Evolutionary conservation across 2,113 vertebrate genomes (phyloP).

Genomic region (Stegostoma tigrinum): DNA sequence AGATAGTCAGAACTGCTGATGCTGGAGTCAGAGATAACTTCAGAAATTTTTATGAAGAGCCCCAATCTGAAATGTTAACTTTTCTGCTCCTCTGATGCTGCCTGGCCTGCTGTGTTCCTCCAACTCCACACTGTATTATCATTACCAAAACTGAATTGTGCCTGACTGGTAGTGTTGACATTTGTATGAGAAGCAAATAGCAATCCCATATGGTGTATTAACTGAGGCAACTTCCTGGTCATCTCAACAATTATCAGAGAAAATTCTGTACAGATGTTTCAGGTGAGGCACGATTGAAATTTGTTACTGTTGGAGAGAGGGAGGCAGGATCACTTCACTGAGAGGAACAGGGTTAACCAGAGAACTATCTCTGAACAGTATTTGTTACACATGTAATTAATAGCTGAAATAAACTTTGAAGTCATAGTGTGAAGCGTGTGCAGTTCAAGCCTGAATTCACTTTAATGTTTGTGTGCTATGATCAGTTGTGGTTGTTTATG

Average conservation of each 20-base stretch:
- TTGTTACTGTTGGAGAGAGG: neutral
- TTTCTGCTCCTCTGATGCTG: no score
- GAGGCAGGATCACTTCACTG: neutral
- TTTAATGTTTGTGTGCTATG: neutral
- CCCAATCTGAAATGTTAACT: no score
- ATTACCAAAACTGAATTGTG: neutral
- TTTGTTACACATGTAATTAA: neutral
- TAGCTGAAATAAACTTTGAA: neutral
- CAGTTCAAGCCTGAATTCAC: neutral
- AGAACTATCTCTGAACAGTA: neutral
- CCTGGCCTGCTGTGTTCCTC: no score
- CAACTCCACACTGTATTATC: neutral
- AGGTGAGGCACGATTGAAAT: neutral
- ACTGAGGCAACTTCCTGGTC: neutral
- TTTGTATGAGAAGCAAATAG: neutral
- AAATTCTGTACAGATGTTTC: neutral
- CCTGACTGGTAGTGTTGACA: neutral
- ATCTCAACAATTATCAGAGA: neutral
- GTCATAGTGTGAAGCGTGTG: no score
- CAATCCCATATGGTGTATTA: neutral
- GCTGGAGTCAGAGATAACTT: no score
- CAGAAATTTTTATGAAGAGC: no score
- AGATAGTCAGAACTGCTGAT: no score
- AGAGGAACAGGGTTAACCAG: neutral
- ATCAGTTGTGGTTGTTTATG: conserved; percentile 23